Evolutionary conservation across 2,797 vertebrate species (phyloP).

Genomic region (Centropyge bicolor): DNA sequence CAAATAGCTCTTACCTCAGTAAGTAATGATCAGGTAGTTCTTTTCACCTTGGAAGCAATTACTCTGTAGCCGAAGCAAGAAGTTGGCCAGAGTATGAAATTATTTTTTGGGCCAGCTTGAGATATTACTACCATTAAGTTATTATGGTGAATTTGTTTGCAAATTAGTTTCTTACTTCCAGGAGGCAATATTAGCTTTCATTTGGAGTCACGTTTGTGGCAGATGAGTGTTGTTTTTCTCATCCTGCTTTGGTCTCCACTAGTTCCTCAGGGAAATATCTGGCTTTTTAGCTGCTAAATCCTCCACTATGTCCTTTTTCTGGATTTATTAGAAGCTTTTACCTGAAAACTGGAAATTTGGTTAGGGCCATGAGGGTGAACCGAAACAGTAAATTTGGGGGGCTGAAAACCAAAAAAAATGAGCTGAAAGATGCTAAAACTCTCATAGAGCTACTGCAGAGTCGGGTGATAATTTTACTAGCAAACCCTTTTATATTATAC

Average conservation of each 20-base stretch:
- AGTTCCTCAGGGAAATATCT: not conserved
- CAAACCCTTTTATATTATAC: no score
- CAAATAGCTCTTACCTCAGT: slow-evolving; percentile 8
- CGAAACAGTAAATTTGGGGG: not conserved
- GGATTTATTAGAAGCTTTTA: slow-evolving; percentile 7
- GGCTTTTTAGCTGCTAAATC: no score
- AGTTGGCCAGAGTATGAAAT: no score
- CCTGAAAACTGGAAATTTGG: slow-evolving; percentile 2
- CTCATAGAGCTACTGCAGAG: no score
- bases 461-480: no score
- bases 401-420: no score
- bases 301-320: not conserved
- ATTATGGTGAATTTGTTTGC: not conserved
- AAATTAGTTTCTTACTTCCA: not conserved
- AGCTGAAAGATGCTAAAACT: not conserved
- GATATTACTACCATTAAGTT: not conserved
- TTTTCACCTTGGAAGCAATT: no score
- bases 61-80: not conserved
- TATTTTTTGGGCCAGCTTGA: no score
- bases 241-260: not conserved
- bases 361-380: not conserved
- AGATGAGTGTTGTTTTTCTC: no score
- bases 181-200: not conserved
- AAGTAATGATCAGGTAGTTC: not conserved
- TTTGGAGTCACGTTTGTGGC: not conserved